These are phyloP conservation scores for Calcarius lapponicus DNA, from an alignment of 2,797 vertebrate species.

Conservation along the genomic window DNA sequence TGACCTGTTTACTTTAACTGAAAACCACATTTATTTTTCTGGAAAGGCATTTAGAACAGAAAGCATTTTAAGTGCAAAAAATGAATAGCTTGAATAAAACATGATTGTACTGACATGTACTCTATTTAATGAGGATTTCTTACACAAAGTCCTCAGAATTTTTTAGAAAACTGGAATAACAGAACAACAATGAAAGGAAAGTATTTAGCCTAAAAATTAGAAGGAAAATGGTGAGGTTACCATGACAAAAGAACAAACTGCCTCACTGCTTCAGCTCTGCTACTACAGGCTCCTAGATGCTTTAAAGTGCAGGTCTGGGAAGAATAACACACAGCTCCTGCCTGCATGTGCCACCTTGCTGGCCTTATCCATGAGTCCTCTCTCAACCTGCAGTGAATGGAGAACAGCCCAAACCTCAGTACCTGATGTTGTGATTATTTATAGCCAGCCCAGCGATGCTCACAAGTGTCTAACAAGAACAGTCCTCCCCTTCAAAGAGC, in stretches of 20 bases:
- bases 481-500: background rate
- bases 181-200: slow-evolving; percentile 15
- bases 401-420: background rate
- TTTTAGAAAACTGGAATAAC: background rate
- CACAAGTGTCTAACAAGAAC: background rate
- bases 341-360: background rate
- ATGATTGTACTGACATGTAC: background rate
- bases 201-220: slow-evolving; percentile 14
- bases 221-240: background rate
- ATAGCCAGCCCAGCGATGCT: background rate
- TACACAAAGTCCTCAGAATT: background rate
- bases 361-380: background rate
- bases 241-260: background rate
- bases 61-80: slow-evolving; percentile 19
- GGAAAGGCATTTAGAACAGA: slow-evolving; percentile 17
- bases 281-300: background rate
- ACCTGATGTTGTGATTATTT: background rate
- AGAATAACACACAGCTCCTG: background rate
- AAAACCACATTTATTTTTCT: slow-evolving; percentile 39
- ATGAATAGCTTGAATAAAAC: slow-evolving; percentile 37
- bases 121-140: slow-evolving; percentile 32
- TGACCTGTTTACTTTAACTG: slow-evolving; percentile 41
- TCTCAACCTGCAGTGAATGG: background rate
- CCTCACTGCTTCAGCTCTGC: background rate
- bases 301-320: background rate